Evolutionary conservation across 2,113 vertebrate genomes (phyloP).

Genomic region (Cranoglanis bouderius): DNA sequence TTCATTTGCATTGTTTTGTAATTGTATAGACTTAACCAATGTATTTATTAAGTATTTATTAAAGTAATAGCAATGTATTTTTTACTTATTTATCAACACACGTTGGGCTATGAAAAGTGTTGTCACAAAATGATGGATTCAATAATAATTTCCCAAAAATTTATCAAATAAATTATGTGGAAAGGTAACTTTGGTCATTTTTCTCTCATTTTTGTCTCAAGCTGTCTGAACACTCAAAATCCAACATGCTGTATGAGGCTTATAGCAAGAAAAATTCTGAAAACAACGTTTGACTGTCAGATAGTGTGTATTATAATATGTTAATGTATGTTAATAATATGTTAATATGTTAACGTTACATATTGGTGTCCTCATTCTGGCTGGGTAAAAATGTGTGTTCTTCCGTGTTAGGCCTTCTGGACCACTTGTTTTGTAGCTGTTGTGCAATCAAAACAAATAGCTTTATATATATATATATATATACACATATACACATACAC

Average conservation of each 20-base stretch:
- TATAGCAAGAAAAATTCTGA: background rate
- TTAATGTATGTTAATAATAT: background rate
- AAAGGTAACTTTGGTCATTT: slow-evolving; percentile 11
- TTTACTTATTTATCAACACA: slow-evolving; percentile 79
- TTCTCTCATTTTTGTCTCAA: background rate
- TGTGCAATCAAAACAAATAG: too few relatives aligned
- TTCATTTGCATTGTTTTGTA: slow-evolving; percentile 65
- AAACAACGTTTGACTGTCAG: background rate
- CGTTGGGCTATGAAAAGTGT: slow-evolving; percentile 62
- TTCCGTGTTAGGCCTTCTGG: background rate
- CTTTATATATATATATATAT: too few relatives aligned
- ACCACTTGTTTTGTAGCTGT: background rate
- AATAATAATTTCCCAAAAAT: slow-evolving; percentile 69
- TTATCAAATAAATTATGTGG: slow-evolving; percentile 54
- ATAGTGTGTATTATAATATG: background rate
- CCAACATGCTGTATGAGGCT: background rate
- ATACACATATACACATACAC: too few relatives aligned
- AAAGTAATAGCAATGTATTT: slow-evolving; percentile 73
- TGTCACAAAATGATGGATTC: slow-evolving; percentile 64
- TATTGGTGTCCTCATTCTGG: background rate
- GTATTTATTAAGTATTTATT: slow-evolving; percentile 84
- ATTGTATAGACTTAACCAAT: slow-evolving; percentile 72
- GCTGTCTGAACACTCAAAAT: background rate
- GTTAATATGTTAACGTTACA: background rate
- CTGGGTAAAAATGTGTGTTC: background rate